These are phyloP conservation scores for Sminthurides aquaticus DNA, from an alignment of 2,888 invertebrate genomes.

Conservation along the genomic window DNA sequence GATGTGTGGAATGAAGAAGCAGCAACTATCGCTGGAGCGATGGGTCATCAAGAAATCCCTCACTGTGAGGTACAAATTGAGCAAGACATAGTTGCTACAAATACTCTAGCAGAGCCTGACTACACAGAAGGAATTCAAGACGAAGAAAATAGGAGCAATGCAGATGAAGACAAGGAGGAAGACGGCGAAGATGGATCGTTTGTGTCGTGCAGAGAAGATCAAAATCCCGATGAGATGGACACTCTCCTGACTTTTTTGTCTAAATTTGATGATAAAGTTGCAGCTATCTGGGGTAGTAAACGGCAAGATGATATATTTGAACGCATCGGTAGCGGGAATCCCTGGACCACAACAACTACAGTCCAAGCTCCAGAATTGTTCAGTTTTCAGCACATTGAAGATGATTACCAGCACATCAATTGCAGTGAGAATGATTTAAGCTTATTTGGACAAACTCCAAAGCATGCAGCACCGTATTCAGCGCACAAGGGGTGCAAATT, in stretches of 20 bases:
- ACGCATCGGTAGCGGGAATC: slow-evolving; percentile 6
- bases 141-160: neutral
- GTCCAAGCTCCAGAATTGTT: slow-evolving; percentile 10
- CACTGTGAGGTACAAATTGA: no score
- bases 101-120: neutral
- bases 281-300: slow-evolving; percentile 41
- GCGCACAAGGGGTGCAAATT: neutral
- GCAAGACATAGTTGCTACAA: neutral
- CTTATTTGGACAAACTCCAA: neutral
- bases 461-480: neutral
- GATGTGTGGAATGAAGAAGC: neutral
- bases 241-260: slow-evolving; percentile 40
- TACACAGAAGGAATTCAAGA: neutral
- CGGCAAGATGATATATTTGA: slow-evolving; percentile 8
- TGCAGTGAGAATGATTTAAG: neutral
- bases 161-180: neutral
- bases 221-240: slow-evolving; percentile 31
- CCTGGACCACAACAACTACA: slow-evolving; percentile 10
- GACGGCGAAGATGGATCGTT: slow-evolving; percentile 5
- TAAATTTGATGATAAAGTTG: slow-evolving; percentile 42
- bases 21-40: neutral
- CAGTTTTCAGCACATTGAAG: slow-evolving; percentile 17
- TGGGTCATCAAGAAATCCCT: neutral
- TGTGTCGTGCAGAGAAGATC: neutral
- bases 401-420: slow-evolving; percentile 1